phyloP scores from a whole-genome alignment of 2,888 invertebrate genomes.

The Nyleta sp. region DNA sequence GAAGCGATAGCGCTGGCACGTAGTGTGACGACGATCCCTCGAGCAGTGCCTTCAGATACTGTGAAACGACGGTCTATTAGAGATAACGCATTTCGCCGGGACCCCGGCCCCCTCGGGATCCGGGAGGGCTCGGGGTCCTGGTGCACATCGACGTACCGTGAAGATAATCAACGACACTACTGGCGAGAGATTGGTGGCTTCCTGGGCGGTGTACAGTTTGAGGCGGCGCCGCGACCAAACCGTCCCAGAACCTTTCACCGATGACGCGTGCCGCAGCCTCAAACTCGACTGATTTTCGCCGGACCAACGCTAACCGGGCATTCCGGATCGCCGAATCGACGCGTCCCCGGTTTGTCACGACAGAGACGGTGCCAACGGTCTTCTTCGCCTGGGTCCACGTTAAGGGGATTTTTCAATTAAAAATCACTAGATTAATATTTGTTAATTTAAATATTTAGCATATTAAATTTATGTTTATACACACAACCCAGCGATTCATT shows the following conservation, averaged over 20 bases:
- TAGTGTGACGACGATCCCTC: slow-evolving; percentile 66
- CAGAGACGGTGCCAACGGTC: too few species aligned
- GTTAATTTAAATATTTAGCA: too few species aligned
- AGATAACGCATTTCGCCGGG: slow-evolving; percentile 70
- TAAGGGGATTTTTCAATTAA: too few species aligned
- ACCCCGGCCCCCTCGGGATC: not conserved
- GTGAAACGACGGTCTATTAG: slow-evolving; percentile 76
- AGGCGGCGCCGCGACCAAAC: slow-evolving; percentile 37
- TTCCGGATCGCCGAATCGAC: slow-evolving; percentile 15
- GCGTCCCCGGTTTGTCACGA: not conserved
- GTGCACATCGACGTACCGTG: slow-evolving; percentile 41
- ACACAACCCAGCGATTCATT: too few species aligned
- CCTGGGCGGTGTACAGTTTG: slow-evolving; percentile 22
- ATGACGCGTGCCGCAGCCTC: slow-evolving; percentile 32
- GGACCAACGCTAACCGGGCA: slow-evolving; percentile 12
- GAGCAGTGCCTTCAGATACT: slow-evolving; percentile 80
- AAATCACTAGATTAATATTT: too few species aligned
- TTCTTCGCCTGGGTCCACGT: too few species aligned
- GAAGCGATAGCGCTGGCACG: too few species aligned
- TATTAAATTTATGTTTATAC: too few species aligned
- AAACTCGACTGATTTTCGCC: slow-evolving; percentile 20
- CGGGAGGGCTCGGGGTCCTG: not conserved
- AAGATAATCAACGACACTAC: slow-evolving; percentile 44
- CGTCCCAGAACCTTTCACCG: slow-evolving; percentile 49
- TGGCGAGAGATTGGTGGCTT: slow-evolving; percentile 50